Conservation (phyloP, 2,888 invertebrate species). For the Coleophora flavipennella region DNA sequence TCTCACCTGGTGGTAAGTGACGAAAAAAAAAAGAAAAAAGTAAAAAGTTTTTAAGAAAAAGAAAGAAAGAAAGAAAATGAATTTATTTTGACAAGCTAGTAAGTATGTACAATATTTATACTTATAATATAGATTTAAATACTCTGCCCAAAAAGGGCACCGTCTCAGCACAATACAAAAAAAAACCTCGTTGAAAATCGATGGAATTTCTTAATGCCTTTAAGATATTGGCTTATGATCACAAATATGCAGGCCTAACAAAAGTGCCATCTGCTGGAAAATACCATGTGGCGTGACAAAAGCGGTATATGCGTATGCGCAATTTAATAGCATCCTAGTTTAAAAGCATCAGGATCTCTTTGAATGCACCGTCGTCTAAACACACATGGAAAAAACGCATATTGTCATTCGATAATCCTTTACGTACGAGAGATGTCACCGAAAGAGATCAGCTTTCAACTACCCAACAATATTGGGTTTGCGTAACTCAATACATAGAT, state of each 20-base stretch:
- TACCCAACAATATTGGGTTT: conserved; percentile 64
- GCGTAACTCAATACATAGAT: conserved; percentile 66
- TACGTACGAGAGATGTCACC: conserved; percentile 67
- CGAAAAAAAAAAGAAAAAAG: too few relatives aligned
- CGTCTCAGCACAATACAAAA: too few relatives aligned
- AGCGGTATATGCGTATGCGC: conserved; percentile 48
- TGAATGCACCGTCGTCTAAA: conserved; percentile 44
- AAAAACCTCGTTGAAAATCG: conserved; percentile 19
- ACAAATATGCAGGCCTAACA: conserved; percentile 42
- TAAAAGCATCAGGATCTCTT: conserved; percentile 48
- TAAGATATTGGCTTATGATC: conserved; percentile 38
- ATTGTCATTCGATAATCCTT: conserved; percentile 72
- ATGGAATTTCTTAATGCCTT: conserved; percentile 18
- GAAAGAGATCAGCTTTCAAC: conserved; percentile 67
- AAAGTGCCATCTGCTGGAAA: conserved; percentile 49
- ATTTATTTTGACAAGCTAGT: too few relatives aligned
- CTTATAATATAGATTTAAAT: too few relatives aligned
- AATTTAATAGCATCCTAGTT: conserved; percentile 68
- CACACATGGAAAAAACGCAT: conserved; percentile 50
- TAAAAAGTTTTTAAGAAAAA: too few relatives aligned
- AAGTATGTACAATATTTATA: too few relatives aligned
- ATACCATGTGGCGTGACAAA: conserved; percentile 65
- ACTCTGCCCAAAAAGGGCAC: too few relatives aligned
- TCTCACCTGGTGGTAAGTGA: too few relatives aligned
- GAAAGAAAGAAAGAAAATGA: too few relatives aligned